Conservation (phyloP, 1,140 invertebrate genomes). For the Tenebrio molitor region DNA sequence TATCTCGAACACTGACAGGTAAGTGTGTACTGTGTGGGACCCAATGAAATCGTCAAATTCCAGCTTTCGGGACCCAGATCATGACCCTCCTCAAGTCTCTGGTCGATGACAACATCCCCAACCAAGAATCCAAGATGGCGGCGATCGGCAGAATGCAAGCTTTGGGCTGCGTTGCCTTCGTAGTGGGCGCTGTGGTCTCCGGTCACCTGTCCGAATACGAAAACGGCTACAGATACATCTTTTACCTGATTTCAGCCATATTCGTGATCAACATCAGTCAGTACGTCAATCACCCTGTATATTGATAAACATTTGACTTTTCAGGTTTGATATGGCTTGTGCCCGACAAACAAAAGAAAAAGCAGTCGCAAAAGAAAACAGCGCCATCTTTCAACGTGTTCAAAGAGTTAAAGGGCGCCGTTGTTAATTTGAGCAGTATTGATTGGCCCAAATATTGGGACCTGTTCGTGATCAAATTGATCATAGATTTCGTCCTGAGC, state of each 20-base stretch:
- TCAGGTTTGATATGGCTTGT: conserved; percentile 36
- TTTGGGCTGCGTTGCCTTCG: conserved; percentile 33
- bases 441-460: conserved; percentile 45
- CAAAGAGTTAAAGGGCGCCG: conserved; percentile 37
- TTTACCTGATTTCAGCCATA: conserved; percentile 22
- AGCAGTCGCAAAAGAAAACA: background rate
- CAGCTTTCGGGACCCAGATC: conserved; percentile 49
- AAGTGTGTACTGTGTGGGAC: background rate
- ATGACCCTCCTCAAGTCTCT: conserved; percentile 43
- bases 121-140: conserved; percentile 43
- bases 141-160: conserved; percentile 48
- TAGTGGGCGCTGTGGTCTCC: conserved; percentile 42
- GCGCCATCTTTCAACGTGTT: conserved; percentile 7
- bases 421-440: conserved; percentile 39
- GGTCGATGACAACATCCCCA: conserved; percentile 46
- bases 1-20: conserved; percentile 48
- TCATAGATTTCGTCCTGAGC: conserved; percentile 37
- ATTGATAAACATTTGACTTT: conserved; percentile 30
- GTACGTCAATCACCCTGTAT: background rate
- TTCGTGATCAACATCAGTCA: conserved; percentile 19
- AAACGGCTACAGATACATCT: conserved; percentile 46
- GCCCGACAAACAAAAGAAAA: background rate
- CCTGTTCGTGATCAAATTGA: conserved; percentile 43
- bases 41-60: conserved; percentile 15
- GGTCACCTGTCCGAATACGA: conserved; percentile 51